Evolutionary conservation across 2,113 vertebrate species (phyloP), one percentile per base, ranked within the genome.

Genomic region (Mellivora capensis): DNA sequence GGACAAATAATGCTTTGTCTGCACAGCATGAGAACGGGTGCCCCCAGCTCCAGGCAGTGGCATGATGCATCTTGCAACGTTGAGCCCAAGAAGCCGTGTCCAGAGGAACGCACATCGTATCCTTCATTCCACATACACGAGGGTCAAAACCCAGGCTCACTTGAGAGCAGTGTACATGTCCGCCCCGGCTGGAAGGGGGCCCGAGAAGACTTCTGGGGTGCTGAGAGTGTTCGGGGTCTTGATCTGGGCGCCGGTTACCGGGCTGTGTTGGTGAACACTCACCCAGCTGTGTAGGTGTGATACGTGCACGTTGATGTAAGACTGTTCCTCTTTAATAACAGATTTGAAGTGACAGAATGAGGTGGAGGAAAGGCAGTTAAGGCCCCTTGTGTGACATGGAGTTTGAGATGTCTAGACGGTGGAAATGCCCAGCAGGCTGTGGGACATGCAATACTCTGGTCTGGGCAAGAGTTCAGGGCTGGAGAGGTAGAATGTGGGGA

Each of bases 21-120:
- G 14, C 39, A 74, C 39, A 6, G 2, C 27, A 4, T 34, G 42
- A 39, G 82, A 88, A 54, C 6, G 49, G 31, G 42, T 17, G 44
- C 20, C 14, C 8, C 49, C 13, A 42, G 0, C 54, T 15, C 34
- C 12, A 0, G 2, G 1, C 39, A 4, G 7, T 1, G 25, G 31
- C 34, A 3, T n/a, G 34, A 27, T 9, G 44, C 62, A 39, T 21
- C 77, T 87, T 72, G 64, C 7, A 3, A 4, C 17, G 15, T 1
- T 37, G 42, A 91, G 3, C 0, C 27, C 52, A 62, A 67, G 49
- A 21, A 81, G 74, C 34, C 27, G 49, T 34, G 2, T 13, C 15
- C 17, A 11, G 67, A 69, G 13, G 18, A 15, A 34, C 6, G 1
- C 0, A 23, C 64, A 9, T 10, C 29, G 11, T 37, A 23, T 18